These are phyloP conservation scores for Drosophila heteroneura DNA, from an alignment of 2,888 invertebrate species.

Conservation along the genomic window DNA sequence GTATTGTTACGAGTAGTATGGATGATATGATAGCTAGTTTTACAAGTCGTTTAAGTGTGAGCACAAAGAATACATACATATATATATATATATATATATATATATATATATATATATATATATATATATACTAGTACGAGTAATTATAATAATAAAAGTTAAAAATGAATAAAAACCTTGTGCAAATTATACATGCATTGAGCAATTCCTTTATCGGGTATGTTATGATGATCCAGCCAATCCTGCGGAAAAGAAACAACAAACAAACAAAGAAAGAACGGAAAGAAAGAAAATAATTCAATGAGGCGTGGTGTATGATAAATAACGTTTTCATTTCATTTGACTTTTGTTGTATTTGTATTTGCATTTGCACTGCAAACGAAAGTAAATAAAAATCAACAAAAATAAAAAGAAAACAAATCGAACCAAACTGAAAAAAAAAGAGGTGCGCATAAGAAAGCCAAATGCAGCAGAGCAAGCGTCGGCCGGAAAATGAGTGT, in stretches of 20 bases:
- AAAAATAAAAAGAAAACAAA: slow-evolving; percentile 4
- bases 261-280: slow-evolving; percentile 42
- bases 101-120: background rate
- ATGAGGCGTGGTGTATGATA: slow-evolving; percentile 67
- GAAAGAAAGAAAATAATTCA: slow-evolving; percentile 59
- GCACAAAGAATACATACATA: background rate
- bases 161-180: slow-evolving; percentile 83
- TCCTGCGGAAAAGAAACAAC: slow-evolving; percentile 83
- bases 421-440: background rate
- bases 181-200: slow-evolving; percentile 86
- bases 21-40: slow-evolving; percentile 15
- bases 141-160: slow-evolving; percentile 37
- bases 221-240: slow-evolving; percentile 85
- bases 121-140: background rate
- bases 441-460: slow-evolving; percentile 26
- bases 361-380: slow-evolving; percentile 5
- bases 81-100: background rate
- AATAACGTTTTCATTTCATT: slow-evolving; percentile 34
- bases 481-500: slow-evolving; percentile 25
- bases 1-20: background rate
- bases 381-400: slow-evolving; percentile 3
- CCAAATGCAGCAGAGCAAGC: slow-evolving; percentile 23
- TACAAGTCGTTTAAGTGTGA: slow-evolving; percentile 3
- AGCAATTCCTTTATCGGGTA: slow-evolving; percentile 85
- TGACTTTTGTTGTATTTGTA: slow-evolving; percentile 15